A percentile compares a stretch with the other conserved stretches of the same genome.
Evolutionary conservation across 2,797 vertebrate genomes (phyloP).

Genomic region (Halcyon smyrnensis): DNA sequence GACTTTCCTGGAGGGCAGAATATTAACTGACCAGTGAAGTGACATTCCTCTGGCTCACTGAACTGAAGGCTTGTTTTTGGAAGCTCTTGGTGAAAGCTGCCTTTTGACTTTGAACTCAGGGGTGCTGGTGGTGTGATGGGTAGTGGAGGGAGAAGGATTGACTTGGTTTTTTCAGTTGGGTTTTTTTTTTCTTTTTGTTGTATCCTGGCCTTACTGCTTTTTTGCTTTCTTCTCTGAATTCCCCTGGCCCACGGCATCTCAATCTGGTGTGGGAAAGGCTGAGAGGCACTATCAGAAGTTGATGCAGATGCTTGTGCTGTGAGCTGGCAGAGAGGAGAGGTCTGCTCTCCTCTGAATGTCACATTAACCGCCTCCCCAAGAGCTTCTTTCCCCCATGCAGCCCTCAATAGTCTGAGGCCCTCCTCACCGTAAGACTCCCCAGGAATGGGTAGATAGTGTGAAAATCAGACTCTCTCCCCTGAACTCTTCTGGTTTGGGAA

Average conservation of each 20-base stretch:
- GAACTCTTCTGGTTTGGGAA: background rate
- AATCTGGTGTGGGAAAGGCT: background rate
- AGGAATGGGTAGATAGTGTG: background rate
- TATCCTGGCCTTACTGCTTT: background rate
- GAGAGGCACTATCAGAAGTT: background rate
- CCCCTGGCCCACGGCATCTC: background rate
- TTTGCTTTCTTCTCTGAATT: background rate
- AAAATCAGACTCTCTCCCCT: background rate
- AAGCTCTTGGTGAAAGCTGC: constrained; percentile 10
- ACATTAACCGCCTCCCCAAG: background rate
- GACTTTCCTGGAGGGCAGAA: background rate
- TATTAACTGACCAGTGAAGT: background rate
- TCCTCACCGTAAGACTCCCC: background rate
- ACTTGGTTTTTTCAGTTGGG: background rate
- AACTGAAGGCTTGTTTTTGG: constrained; percentile 6
- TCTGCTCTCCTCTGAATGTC: background rate
- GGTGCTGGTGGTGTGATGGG: background rate
- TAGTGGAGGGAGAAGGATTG: background rate
- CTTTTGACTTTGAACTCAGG: constrained; percentile 24
- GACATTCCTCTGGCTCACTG: background rate
- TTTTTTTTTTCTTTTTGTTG: background rate
- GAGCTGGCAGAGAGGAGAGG: background rate
- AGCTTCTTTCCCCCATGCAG: background rate
- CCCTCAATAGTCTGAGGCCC: background rate
- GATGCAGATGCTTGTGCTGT: background rate